A percentile compares a stretch with the other conserved stretches of the same genome.
These are phyloP conservation scores for Arenaria interpres DNA, from an alignment of 2,113 vertebrate genomes.

Conservation along the genomic window DNA sequence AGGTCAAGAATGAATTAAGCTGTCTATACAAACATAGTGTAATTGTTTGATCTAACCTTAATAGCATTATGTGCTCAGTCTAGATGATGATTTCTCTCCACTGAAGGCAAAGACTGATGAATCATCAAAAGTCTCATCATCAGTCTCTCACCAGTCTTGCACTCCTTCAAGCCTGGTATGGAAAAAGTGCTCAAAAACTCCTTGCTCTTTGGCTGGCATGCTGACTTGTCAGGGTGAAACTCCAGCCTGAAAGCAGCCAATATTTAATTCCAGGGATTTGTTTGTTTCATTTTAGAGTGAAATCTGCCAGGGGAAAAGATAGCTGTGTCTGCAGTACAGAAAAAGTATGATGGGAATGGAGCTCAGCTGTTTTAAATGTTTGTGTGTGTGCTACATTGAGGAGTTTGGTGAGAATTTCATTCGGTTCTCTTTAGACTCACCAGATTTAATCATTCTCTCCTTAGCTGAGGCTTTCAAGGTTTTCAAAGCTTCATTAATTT, in stretches of 20 bases:
- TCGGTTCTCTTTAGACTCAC: background rate
- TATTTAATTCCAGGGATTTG: background rate
- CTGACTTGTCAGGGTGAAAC: background rate
- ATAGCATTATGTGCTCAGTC: background rate
- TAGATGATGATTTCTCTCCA: background rate
- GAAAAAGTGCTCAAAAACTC: background rate
- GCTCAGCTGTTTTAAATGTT: background rate
- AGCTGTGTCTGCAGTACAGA: background rate
- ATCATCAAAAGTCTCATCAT: background rate
- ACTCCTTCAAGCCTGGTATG: background rate
- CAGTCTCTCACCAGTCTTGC: background rate
- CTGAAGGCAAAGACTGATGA: background rate
- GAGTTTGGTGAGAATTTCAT: background rate
- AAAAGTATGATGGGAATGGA: background rate
- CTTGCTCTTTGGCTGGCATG: background rate
- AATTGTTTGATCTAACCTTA: background rate
- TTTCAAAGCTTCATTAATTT: slow-evolving; percentile 47
- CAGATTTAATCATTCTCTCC: background rate
- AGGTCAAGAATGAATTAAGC: background rate
- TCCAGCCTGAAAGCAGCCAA: background rate
- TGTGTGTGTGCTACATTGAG: background rate
- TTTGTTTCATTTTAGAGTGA: background rate
- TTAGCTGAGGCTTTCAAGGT: background rate
- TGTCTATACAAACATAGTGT: background rate
- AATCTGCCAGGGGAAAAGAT: background rate